Evolutionary conservation across 2,113 vertebrate genomes (phyloP), one percentile per base, ranked within the genome.

Genomic region (Lutjanus erythropterus): DNA sequence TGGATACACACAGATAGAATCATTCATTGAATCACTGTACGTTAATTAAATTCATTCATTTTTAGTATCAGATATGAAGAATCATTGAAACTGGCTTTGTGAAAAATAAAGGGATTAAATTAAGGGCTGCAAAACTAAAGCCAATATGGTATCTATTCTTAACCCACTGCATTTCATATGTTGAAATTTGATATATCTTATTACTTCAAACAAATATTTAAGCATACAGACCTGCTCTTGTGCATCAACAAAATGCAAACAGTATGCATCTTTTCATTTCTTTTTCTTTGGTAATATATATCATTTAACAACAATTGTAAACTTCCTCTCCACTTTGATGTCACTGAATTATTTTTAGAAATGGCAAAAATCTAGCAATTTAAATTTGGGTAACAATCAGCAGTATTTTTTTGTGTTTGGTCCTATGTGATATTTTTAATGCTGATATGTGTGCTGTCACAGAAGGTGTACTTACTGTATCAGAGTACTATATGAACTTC

Each of bases 401-500:
- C 25, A 29, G 9, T 19, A 11, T 64, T 10, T 16, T 19, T 35
- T 33, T 10, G 4, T 60, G 18, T 52, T 39, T n/a, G 5, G 9
- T 35, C 21, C 19, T 68, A 12, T 66, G 16, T 50, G 29, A 42
- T 27, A 8, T 52, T 14, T 65, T 65, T 65, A 59, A 60, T 1
- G 33, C 8, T 49, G 31, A 55, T 31, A 16, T 35, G 6, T 46
- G 14, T 60, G 62, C 27, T 69, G 5, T 27, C 19, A 14, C 6
- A 21, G 29, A 14, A 70, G 31, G 44, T 37, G 11, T 70, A 23
- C 2, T 71, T 8, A 27, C 21, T 0, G 21, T 35, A n/a, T 21
- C 15, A 33, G 18, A 29, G 1, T 50, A 0, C 8, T 15, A 7
- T 29, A 15, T 50, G n/a, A 60, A 31, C 31, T 3, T 47, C 4